Conservation (phyloP, 1,140 invertebrate genomes). For the Agrilus planipennis region DNA sequence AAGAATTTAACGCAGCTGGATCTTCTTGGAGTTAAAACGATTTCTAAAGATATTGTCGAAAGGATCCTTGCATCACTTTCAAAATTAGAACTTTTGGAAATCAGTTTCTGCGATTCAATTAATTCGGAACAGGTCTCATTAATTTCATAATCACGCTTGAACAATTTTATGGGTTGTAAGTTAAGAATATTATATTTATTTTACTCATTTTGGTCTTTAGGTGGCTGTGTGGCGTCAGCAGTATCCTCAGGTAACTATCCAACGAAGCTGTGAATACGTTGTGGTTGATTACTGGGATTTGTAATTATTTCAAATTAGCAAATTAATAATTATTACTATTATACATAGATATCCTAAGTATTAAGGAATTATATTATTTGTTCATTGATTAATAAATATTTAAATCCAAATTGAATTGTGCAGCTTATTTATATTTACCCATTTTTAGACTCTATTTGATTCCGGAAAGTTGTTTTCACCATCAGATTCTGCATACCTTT, state of each 20-base stretch:
- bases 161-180: constrained; percentile 6
- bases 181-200: constrained; percentile 7
- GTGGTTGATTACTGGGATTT: no score
- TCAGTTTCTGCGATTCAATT: constrained; percentile 77
- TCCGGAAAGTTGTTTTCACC: no score
- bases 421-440: no score
- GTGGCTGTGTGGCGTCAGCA: constrained; percentile 44
- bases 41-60: constrained; percentile 57
- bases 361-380: no score
- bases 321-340: no score
- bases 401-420: no score
- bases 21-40: constrained; percentile 63
- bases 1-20: constrained; percentile 52
- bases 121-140: constrained; percentile 49
- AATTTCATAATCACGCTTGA: background rate
- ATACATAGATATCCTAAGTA: no score
- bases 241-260: constrained; percentile 52
- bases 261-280: no score
- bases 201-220: constrained; percentile 25
- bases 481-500: no score
- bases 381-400: no score
- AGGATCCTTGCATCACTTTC: constrained; percentile 40
- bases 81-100: constrained; percentile 62
- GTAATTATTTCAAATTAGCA: no score
- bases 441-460: no score